Evolutionary conservation across 2,113 vertebrate genomes (phyloP).

Genomic region (Gasterosteus nipponicus): DNA sequence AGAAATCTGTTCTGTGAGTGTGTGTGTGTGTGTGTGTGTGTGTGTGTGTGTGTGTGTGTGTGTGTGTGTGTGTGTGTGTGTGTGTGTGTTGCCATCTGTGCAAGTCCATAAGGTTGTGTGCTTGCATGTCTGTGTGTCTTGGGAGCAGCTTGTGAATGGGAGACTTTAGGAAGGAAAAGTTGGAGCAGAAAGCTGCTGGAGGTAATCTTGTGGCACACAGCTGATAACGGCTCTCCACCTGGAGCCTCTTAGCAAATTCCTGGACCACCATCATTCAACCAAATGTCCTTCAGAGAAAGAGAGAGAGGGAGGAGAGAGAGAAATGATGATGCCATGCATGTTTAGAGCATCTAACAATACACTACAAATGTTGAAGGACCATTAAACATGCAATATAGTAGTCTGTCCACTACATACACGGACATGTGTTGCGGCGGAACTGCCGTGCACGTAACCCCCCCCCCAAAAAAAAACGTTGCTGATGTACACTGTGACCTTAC

Average conservation of each 20-base stretch:
- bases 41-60: conserved; percentile 33
- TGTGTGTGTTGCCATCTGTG: conserved; percentile 30
- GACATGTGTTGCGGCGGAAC: no score
- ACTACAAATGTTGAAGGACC: background rate
- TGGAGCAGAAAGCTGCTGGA: conserved; percentile 69
- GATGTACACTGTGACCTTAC: background rate
- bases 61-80: conserved; percentile 30
- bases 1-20: conserved; percentile 35
- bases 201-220: conserved; percentile 73
- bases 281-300: conserved; percentile 56
- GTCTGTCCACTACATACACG: no score
- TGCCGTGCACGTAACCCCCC: no score
- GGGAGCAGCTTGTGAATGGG: conserved; percentile 56
- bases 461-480: no score
- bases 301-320: background rate
- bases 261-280: conserved; percentile 72
- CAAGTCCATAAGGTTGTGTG: conserved; percentile 14
- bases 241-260: conserved; percentile 64
- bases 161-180: conserved; percentile 66
- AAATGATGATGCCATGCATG: background rate
- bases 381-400: conserved; percentile 1
- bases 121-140: conserved; percentile 1
- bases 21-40: conserved; percentile 31
- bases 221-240: conserved; percentile 75
- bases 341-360: background rate